Conservation (phyloP, 2,888 invertebrate genomes). For the Melinopterus prodromus region DNA sequence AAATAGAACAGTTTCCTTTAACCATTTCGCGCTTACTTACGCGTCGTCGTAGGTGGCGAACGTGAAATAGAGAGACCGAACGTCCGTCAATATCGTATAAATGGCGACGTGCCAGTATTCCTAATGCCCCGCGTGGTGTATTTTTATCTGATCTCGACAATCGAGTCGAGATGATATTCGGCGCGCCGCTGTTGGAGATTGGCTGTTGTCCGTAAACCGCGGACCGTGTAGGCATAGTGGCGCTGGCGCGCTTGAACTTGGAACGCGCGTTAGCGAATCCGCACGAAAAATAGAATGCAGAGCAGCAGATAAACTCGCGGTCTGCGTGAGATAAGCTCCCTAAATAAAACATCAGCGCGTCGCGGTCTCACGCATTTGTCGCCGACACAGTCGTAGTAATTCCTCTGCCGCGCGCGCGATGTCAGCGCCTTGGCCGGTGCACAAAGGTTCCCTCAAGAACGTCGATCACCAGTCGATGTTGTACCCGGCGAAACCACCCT, state of each 20-base stretch:
- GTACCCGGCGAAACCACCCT: background rate
- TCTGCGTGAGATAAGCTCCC: conserved; percentile 13
- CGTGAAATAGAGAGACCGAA: background rate
- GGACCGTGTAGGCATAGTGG: background rate
- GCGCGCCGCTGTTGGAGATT: too few species aligned
- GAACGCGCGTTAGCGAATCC: background rate
- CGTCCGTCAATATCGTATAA: background rate
- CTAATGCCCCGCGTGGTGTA: conserved; percentile 19
- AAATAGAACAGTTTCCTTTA: background rate
- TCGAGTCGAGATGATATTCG: too few species aligned
- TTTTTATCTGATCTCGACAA: background rate
- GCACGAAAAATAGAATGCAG: background rate
- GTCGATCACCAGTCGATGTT: background rate
- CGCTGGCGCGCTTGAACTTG: background rate
- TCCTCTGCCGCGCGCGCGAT: conserved; percentile 50
- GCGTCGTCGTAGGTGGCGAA: background rate
- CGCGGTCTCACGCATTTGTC: background rate
- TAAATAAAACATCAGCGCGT: conserved; percentile 17
- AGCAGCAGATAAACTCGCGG: conserved; percentile 8
- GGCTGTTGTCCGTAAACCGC: too few species aligned
- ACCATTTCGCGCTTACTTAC: background rate
- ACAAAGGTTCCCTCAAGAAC: conserved; percentile 63
- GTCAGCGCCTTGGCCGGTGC: conserved; percentile 79
- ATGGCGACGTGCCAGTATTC: background rate
- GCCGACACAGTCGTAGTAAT: background rate